phyloP scores from a whole-genome alignment of 92 coral and sea anemone genomes.

The Blastomussa wellsi region DNA sequence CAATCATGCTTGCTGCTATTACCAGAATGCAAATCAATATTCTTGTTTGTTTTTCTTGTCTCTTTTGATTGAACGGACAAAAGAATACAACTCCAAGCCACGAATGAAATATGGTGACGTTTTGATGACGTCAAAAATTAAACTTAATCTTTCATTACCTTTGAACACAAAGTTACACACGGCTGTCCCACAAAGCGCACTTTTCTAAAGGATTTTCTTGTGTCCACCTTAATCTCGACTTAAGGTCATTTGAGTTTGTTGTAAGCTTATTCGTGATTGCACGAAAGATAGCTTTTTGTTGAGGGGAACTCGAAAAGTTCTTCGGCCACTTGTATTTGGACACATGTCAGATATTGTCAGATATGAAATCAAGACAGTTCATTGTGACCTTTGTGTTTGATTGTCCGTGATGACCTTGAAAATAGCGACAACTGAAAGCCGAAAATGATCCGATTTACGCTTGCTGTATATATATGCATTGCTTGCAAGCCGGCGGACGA shows the following conservation, averaged over 20 bases:
- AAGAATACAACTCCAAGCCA: constrained; percentile 30
- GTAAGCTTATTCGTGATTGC: constrained; percentile 23
- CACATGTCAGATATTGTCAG: constrained; percentile 34
- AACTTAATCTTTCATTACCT: constrained; percentile 8
- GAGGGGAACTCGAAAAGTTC: constrained; percentile 17
- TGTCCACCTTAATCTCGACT: constrained; percentile 20
- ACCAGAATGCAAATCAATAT: constrained; percentile 65
- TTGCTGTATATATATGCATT: background rate
- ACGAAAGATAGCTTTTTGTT: constrained; percentile 3
- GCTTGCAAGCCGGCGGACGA: background rate
- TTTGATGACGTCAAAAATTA: constrained; percentile 39
- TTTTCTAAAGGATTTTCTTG: background rate
- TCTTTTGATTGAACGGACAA: constrained; percentile 33
- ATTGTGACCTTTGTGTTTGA: constrained; percentile 15
- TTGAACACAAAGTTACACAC: constrained; percentile 3
- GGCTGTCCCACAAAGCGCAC: background rate
- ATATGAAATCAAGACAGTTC: constrained; percentile 22
- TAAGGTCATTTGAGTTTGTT: constrained; percentile 14
- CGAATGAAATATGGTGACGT: constrained; percentile 34
- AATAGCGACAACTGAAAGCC: constrained; percentile 11
- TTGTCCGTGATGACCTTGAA: constrained; percentile 18
- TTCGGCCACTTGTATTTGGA: constrained; percentile 28
- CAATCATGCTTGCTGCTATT: constrained; percentile 37
- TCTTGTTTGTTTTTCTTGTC: constrained; percentile 58
- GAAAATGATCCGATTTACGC: background rate